These are phyloP conservation scores for Strigamia crassipes DNA, from an alignment of 2,888 invertebrate genomes.

Conservation along the genomic window DNA sequence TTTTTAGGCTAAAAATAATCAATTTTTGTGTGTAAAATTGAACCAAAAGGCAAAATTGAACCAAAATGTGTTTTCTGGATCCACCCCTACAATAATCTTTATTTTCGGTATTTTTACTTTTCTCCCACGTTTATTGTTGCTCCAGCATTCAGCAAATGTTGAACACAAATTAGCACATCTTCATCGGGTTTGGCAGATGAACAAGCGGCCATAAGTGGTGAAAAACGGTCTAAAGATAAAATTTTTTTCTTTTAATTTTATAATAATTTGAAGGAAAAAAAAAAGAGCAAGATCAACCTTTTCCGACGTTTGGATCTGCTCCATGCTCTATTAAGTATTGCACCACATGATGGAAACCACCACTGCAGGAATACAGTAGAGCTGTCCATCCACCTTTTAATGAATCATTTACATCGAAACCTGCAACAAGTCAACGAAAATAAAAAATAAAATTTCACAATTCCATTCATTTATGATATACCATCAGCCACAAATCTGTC, in stretches of 20 bases:
- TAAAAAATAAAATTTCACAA: not conserved
- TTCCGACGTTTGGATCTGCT: conserved; percentile 59
- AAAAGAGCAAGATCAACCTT: conserved; percentile 54
- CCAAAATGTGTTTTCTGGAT: too few species aligned
- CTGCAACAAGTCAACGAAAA: conserved; percentile 18
- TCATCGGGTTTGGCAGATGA: conserved; percentile 56
- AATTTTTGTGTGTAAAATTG: too few species aligned
- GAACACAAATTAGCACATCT: conserved; percentile 57
- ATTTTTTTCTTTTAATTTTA: not conserved
- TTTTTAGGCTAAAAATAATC: too few species aligned
- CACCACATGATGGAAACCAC: conserved; percentile 55
- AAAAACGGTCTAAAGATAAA: conserved; percentile 57
- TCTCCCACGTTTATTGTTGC: conserved; percentile 55
- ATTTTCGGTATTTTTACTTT: conserved; percentile 47
- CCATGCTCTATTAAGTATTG: conserved; percentile 57
- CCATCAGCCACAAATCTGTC: conserved; percentile 51
- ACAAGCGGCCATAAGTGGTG: conserved; percentile 62
- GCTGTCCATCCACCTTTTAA: conserved; percentile 56
- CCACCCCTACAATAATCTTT: not conserved
- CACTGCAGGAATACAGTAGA: conserved; percentile 56
- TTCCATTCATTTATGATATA: not conserved
- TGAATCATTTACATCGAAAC: conserved; percentile 51
- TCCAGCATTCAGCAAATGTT: conserved; percentile 53
- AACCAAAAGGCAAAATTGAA: too few species aligned
- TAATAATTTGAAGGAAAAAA: not conserved